Percentiles rank a stretch among this genome's conserved stretches.
phyloP scores from a whole-genome alignment of 2,113 vertebrate species.

The Anhinga anhinga region DNA sequence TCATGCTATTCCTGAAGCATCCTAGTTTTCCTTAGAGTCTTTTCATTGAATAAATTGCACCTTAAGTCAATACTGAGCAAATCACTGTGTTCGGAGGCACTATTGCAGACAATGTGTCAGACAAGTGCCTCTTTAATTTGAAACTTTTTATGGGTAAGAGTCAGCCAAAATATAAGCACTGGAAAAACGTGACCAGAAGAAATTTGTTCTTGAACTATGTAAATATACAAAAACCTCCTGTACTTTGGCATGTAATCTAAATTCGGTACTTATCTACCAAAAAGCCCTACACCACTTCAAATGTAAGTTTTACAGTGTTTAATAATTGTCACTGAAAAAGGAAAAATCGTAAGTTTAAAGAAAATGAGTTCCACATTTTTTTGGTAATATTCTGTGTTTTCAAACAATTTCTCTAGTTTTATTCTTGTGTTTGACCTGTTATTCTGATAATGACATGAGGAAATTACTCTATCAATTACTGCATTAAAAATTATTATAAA shows the following conservation, averaged over 20 bases:
- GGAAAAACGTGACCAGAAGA: not conserved
- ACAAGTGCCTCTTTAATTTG: constrained; percentile 12
- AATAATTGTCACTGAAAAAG: not conserved
- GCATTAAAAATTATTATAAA: not conserved
- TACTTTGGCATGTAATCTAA: not conserved
- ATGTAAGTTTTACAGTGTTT: not conserved
- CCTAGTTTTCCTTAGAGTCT: constrained; percentile 7
- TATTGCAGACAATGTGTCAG: not conserved
- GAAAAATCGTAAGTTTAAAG: not conserved
- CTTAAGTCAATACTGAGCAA: constrained; percentile 28
- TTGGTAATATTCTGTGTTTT: not conserved
- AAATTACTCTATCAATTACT: not conserved
- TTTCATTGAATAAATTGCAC: constrained; percentile 25
- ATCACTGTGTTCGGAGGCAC: constrained; percentile 12
- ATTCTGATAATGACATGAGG: not conserved
- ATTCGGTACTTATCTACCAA: not conserved
- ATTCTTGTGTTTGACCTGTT: not conserved
- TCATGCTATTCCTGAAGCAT: constrained; percentile 8
- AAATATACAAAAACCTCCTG: not conserved
- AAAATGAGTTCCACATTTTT: not conserved
- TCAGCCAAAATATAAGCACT: not conserved
- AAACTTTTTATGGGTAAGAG: not conserved
- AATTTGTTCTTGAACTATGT: not conserved
- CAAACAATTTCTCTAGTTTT: not conserved
- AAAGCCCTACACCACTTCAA: not conserved